Conservation (phyloP, 2,113 vertebrate species). For the Pseudopipra pipra region DNA sequence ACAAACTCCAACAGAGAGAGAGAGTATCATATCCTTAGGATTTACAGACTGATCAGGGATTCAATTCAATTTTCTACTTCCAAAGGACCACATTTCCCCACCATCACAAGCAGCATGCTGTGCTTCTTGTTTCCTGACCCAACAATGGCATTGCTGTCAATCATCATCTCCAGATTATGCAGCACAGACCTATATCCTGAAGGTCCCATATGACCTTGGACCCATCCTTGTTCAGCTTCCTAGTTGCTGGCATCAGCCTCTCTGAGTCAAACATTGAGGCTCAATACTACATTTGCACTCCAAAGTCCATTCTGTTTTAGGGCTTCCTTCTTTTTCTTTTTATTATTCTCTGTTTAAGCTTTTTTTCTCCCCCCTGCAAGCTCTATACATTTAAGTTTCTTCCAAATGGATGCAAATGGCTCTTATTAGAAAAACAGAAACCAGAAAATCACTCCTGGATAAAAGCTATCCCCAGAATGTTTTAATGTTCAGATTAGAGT, state of each 20-base stretch:
- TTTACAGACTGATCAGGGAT: background rate
- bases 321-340: background rate
- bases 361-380: background rate
- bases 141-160: background rate
- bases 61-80: background rate
- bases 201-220: background rate
- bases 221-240: background rate
- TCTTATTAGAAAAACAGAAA: constrained; percentile 19
- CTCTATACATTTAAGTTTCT: background rate
- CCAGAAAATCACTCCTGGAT: background rate
- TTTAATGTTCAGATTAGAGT: constrained; percentile 23
- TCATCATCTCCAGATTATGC: background rate
- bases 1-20: background rate
- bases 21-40: background rate
- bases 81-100: background rate
- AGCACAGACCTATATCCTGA: background rate
- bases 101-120: background rate
- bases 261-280: background rate
- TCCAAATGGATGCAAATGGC: constrained; percentile 29
- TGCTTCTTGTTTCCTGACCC: background rate
- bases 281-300: background rate
- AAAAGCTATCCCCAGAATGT: constrained; percentile 18
- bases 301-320: background rate
- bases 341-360: background rate
- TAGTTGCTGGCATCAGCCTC: background rate